Base-by-base conservation (phyloP, 2,797 vertebrate genomes). In the Dryobates pubescens region DNA sequence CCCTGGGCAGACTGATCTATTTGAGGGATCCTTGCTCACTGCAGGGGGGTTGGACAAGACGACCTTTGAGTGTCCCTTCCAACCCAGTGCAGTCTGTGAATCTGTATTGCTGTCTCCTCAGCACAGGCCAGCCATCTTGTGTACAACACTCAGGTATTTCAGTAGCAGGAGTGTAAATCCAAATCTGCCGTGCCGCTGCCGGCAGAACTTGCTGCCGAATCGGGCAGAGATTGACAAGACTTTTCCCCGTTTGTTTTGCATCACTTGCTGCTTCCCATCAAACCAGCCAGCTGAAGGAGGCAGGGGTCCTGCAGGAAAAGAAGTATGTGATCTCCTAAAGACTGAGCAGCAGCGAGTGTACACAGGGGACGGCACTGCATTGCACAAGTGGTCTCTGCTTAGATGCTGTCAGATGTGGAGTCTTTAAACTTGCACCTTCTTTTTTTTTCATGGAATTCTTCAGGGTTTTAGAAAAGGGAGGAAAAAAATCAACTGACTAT, bases 271-370 rank as follows among this genome's bases (percentile, higher is more conserved):
- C 79, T 93, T 90, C 89, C 88, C 92, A 51, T 87, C 92, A 90
- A 86, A 73, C 79, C 67, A 17, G 53, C 1, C 3, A 57, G 87
- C 90, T 68, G 84, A 68, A 75, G 86, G 92, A 94, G 84, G 87
- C 79, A 82, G 82, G 49, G 85, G 64, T 94, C 79, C 94, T 93
- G 86, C 86, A 93, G 94, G 91, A 92, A 38, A 80, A 84, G 91
- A 19, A 68, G 45, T 41, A 1, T 86, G 86, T 93, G 94, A 94
- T 95, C 94, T 89, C 92, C 23, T 96, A 90, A 96, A 95, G 93
- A 79, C 70, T 76, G 90, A 90, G 67, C 7, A 93, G 90, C 82
- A 64, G 84, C 3, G 20, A 5, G 16, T 7, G 30, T 38, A 43
- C 90, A 30, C 82, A 12, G 85, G 92, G 82, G 89, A 93, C 68